Base-by-base conservation (phyloP, 2,888 invertebrate species). In the Tromatobia lineatoria region DNA sequence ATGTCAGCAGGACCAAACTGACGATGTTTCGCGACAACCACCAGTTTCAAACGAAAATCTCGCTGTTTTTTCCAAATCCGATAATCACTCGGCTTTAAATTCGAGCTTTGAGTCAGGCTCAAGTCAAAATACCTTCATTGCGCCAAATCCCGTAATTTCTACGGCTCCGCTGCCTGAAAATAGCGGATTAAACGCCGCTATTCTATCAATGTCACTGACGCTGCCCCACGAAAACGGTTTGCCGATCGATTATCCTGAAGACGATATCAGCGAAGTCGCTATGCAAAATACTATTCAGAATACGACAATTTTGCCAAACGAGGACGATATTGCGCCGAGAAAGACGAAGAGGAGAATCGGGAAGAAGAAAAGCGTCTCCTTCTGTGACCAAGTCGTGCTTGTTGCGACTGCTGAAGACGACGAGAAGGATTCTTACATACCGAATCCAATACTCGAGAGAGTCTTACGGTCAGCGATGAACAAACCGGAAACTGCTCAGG, bases 391-490 rank as follows among this genome's bases (percentile, higher is more conserved):
- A 94, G 98, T 99, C 0, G 98, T 98, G 85, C 94, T 98, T 78
- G 98, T 98, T 13, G 98, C 98, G 4, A 98, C 98, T 0, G 98
- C 98, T 0, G 98, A 98, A 90, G 98, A 98, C 89, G 97, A 98
- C 90, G 98, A 98, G 93, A 97, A 97, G 85, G 98, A 98, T 85
- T 97, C 97, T 88, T 98, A 98, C 90, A 98, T 98, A 90, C 98
- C 98, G 0, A 98, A 98, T 94, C 98, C 98, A 0, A 98, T 98
- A 81, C 94, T 98, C 87, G 98, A 98, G 92, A 95, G 98, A 80
- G 98, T 98, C 0, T 93, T 98, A 23, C 95, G 98, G 85, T 97
- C 97, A 0, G 97, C 98, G 0, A 96, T 97, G 94, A 96, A 95
- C 92, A 97, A 96, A 93, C 96, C 96, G 0, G 96, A 96, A 90